These are phyloP conservation scores for Melanotaenia boesemani DNA, from an alignment of 2,797 vertebrate genomes.

Conservation along the genomic window DNA sequence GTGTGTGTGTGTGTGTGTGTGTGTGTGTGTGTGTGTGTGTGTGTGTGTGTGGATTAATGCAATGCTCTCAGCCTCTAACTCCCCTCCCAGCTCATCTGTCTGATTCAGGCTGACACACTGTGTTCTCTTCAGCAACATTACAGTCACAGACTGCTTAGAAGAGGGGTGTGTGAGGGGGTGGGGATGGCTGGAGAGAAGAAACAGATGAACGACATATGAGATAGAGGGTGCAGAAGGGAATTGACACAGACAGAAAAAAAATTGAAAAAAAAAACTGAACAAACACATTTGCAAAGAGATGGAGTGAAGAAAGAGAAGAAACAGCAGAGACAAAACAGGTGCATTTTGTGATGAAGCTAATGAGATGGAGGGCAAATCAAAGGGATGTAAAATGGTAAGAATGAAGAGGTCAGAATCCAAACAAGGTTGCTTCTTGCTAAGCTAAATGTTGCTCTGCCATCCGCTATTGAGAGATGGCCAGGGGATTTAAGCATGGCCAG, in stretches of 20 bases:
- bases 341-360: constrained; percentile 26
- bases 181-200: constrained; percentile 19
- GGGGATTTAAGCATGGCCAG: constrained; percentile 71
- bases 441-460: constrained; percentile 51
- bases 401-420: constrained; percentile 40
- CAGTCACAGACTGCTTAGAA: constrained; percentile 68
- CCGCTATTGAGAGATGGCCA: constrained; percentile 48
- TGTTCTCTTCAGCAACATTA: constrained; percentile 80
- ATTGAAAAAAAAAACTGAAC: constrained; percentile 33
- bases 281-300: constrained; percentile 39
- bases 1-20: constrained; percentile 46
- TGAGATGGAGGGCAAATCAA: constrained; percentile 29
- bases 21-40: constrained; percentile 48
- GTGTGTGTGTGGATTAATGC: constrained; percentile 68
- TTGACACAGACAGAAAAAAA: constrained; percentile 36
- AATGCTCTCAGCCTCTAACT: constrained; percentile 78
- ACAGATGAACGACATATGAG: constrained; percentile 58
- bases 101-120: constrained; percentile 81
- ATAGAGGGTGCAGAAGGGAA: constrained; percentile 46
- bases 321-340: constrained; percentile 24
- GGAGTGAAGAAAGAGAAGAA: constrained; percentile 41
- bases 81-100: constrained; percentile 78
- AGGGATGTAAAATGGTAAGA: constrained; percentile 43
- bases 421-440: constrained; percentile 43
- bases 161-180: constrained; percentile 21